A percentile compares a stretch with the other conserved stretches of the same genome.
phyloP scores from a whole-genome alignment of 2,888 invertebrate genomes.

The Trilocha varians region DNA sequence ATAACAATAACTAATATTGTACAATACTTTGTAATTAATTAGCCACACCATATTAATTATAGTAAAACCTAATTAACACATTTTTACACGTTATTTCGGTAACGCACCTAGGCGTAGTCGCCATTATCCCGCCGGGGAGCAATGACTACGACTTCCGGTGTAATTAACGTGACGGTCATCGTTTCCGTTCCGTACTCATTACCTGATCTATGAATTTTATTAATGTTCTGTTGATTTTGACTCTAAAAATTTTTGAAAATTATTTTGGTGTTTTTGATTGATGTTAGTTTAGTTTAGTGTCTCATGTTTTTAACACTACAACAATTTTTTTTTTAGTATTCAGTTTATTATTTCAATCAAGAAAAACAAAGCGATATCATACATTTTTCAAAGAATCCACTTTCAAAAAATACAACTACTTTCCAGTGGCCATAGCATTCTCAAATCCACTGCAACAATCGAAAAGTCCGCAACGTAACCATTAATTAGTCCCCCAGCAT shows the following conservation, averaged over 20 bases:
- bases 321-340: too few relatives aligned
- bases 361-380: too few relatives aligned
- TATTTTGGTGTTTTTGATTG: neutral
- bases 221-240: conserved; percentile 3
- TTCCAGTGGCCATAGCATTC: too few relatives aligned
- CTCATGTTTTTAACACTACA: too few relatives aligned
- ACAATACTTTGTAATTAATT: neutral
- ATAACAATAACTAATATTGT: too few relatives aligned
- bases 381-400: too few relatives aligned
- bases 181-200: conserved; percentile 6
- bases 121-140: neutral
- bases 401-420: too few relatives aligned
- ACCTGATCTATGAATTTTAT: neutral
- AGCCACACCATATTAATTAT: neutral
- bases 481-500: conserved; percentile 61
- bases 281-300: too few relatives aligned
- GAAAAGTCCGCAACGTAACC: conserved; percentile 35
- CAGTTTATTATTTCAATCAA: too few relatives aligned
- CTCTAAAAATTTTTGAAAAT: conserved; percentile 4
- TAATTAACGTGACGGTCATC: neutral
- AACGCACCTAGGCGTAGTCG: conserved; percentile 12
- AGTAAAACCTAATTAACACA: neutral
- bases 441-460: conserved; percentile 20
- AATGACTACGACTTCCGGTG: neutral
- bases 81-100: conserved; percentile 1